Base-by-base conservation (phyloP, 2,888 invertebrate species). In the Spisula solida region DNA sequence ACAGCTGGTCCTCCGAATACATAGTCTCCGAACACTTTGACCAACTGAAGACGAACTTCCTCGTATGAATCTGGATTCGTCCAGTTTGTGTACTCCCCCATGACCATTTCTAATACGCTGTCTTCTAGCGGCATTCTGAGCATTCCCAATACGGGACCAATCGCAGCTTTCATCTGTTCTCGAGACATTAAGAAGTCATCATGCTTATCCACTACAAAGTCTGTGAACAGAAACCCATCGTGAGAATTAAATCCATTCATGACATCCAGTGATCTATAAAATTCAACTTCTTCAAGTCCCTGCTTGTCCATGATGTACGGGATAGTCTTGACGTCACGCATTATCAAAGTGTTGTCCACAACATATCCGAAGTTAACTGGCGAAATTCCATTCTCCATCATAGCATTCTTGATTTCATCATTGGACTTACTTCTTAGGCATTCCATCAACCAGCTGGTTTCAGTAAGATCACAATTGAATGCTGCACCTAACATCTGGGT, bases 181-280 rank as follows among this genome's bases (percentile, higher is more conserved):
- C 60, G 60, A 25, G 60, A 66, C 60, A 25, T 66, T 12, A 66
- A 25, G 10, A n/a, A 2, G 12, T 66, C 60, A 0, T 25, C 60
- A 2, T 25, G 60, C 5, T 25, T 25, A 60, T 60, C 60, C 14
- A n/a, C 2, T 1, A 60, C 20, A n/a, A 41, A 8, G 2, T 41
- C 41, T 5, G 41, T 41, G 41, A 41, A 5, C 2, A 41, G 41
- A 8, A 41, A 41, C 2, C 88, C 88, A 31, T 89, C 88, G 18
- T 51, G 29, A 14, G 86, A 47, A 56, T 86, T 89, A n/a, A 89
- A 82, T 4, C 89, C 89, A 47, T 41, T 86, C 55, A 86, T 20
- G 12, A 86, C 51, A 47, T 89, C 75, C 0, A 89, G 16, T 20
- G 86, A 86, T 55, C 86, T n/a, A 56, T 70, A 89, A 81, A 89